These are phyloP conservation scores for Cecropterus lyciades DNA, from an alignment of 1,140 invertebrate species.

Conservation along the genomic window DNA sequence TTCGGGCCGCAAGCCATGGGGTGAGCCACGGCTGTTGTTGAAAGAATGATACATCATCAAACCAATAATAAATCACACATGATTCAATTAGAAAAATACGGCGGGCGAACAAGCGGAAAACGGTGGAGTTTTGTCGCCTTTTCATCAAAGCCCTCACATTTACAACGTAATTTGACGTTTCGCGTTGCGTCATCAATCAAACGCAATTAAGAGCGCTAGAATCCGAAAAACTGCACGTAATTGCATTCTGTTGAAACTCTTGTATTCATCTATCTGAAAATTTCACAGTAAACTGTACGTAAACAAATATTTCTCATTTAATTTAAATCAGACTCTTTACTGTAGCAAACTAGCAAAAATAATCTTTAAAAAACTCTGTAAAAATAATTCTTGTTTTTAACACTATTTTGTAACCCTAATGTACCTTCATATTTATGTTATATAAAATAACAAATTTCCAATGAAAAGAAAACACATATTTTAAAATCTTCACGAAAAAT, in stretches of 20 bases:
- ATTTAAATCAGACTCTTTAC: no score
- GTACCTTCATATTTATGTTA: no score
- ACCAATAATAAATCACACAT: constrained; percentile 83
- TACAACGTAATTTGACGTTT: constrained; percentile 76
- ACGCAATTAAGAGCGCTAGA: constrained; percentile 34
- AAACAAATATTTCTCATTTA: no score
- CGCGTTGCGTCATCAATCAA: constrained; percentile 78
- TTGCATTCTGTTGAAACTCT: constrained; percentile 9
- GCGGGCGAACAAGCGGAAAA: constrained; percentile 55
- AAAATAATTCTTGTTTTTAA: no score
- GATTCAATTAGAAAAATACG: constrained; percentile 83
- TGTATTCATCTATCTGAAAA: constrained; percentile 8
- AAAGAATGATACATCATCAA: constrained; percentile 83
- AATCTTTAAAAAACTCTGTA: no score
- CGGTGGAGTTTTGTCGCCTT: constrained; percentile 69
- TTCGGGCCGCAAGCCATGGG: constrained; percentile 70
- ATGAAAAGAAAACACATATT: neutral
- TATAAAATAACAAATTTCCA: no score
- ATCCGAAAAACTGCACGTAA: constrained; percentile 18
- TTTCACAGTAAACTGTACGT: neutral
- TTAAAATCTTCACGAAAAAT: constrained; percentile 9
- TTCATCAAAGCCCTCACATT: constrained; percentile 55
- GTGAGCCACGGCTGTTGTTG: constrained; percentile 74
- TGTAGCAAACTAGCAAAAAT: no score
- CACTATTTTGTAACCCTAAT: no score